Percentiles rank a stretch among this genome's conserved stretches.
phyloP scores from a whole-genome alignment of 1,140 invertebrate genomes.

The Lordiphosa collinella region DNA sequence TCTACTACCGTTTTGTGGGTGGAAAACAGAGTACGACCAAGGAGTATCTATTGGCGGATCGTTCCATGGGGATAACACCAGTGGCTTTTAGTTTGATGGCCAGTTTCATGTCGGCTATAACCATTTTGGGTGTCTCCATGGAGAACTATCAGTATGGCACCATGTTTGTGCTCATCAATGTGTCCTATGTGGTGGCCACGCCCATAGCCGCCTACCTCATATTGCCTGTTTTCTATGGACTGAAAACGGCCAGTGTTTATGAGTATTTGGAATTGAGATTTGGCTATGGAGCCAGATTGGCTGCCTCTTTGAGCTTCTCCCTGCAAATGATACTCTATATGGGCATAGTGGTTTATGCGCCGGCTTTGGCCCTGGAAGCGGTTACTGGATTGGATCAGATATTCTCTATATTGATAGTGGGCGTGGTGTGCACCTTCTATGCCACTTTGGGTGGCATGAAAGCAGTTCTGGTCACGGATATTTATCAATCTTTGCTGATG shows the following conservation, averaged over 20 bases:
- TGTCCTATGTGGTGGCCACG: slow-evolving; percentile 90
- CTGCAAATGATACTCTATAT: slow-evolving; percentile 94
- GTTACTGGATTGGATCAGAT: slow-evolving; percentile 88
- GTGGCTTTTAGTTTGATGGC: slow-evolving; percentile 94
- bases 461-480: slow-evolving; percentile 92
- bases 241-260: slow-evolving; percentile 93
- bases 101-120: slow-evolving; percentile 96
- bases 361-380: slow-evolving; percentile 92
- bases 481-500: slow-evolving; percentile 91
- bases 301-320: slow-evolving; percentile 88
- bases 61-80: slow-evolving; percentile 82
- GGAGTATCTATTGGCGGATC: slow-evolving; percentile 67
- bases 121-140: slow-evolving; percentile 91
- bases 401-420: slow-evolving; percentile 89
- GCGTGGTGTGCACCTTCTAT: slow-evolving; percentile 90
- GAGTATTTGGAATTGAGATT: slow-evolving; percentile 94
- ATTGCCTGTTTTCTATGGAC: slow-evolving; percentile 92
- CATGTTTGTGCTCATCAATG: slow-evolving; percentile 91
- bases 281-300: slow-evolving; percentile 84
- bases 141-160: slow-evolving; percentile 93
- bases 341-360: slow-evolving; percentile 95
- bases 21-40: slow-evolving; percentile 90
- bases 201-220: slow-evolving; percentile 90
- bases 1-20: slow-evolving; percentile 92
- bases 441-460: slow-evolving; percentile 93